These are phyloP conservation scores for Scophthalmus maximus DNA, from an alignment of 2,113 vertebrate genomes.

Conservation along the genomic window DNA sequence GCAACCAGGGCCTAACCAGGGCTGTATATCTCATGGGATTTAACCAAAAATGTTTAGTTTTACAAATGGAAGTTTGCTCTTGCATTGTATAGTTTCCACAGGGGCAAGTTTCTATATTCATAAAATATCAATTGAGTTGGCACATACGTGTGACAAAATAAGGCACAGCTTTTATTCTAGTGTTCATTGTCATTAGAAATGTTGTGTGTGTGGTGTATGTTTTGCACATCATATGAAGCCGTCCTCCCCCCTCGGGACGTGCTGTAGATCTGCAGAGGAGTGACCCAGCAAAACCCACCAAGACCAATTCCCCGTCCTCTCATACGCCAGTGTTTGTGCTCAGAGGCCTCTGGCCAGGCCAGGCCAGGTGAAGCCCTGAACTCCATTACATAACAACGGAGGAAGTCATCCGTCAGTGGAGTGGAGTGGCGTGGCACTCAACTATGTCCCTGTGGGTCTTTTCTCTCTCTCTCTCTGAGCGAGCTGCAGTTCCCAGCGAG, in stretches of 20 bases:
- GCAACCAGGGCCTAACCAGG: no score
- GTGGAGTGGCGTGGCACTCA: constrained; percentile 47
- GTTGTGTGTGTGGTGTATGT: not conserved
- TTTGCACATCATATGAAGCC: constrained; percentile 1
- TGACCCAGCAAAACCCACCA: constrained; percentile 49
- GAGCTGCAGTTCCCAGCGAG: constrained; percentile 45
- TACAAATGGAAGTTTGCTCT: no score
- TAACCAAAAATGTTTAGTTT: no score
- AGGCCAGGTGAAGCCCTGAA: constrained; percentile 65
- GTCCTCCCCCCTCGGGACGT: not conserved
- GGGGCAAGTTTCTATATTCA: no score
- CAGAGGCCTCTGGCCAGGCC: constrained; percentile 47
- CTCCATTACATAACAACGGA: constrained; percentile 70
- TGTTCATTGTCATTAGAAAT: not conserved
- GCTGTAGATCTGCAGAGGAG: constrained; percentile 42
- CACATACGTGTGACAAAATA: no score
- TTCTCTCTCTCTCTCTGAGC: constrained; percentile 29
- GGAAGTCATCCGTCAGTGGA: constrained; percentile 75
- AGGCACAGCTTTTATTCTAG: no score
- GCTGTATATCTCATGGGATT: no score
- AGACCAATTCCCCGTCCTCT: constrained; percentile 58
- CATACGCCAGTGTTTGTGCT: constrained; percentile 50
- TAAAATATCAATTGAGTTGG: no score
- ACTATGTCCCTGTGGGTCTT: constrained; percentile 43
- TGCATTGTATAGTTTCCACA: no score